These are phyloP conservation scores for Moxostoma hubbsi DNA, from an alignment of 2,797 vertebrate genomes.

Conservation along the genomic window DNA sequence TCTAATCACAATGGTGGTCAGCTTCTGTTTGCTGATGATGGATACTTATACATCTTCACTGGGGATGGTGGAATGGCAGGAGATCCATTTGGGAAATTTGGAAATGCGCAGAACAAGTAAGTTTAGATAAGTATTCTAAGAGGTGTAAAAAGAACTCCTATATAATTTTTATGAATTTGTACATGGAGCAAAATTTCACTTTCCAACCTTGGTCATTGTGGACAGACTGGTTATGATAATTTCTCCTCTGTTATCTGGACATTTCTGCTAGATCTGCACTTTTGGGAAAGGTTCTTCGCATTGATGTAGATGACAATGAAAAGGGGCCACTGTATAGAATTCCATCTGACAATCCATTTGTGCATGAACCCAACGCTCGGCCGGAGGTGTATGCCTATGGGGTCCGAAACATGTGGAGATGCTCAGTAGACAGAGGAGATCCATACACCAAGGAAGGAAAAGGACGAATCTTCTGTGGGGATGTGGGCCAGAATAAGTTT, in stretches of 20 bases:
- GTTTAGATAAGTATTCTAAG: conserved; percentile 39
- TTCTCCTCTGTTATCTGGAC: neutral
- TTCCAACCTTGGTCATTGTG: neutral
- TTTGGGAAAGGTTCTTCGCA: conserved; percentile 92
- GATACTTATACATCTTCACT: conserved; percentile 93
- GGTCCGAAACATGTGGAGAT: conserved; percentile 96
- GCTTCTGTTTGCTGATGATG: conserved; percentile 91
- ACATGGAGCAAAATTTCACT: neutral
- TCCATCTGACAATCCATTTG: conserved; percentile 90
- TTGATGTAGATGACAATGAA: conserved; percentile 86
- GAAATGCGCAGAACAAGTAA: conserved; percentile 96
- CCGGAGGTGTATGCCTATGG: conserved; percentile 91
- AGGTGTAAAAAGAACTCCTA: neutral
- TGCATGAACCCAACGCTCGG: conserved; percentile 76
- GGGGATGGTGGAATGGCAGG: conserved; percentile 97
- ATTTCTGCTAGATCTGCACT: conserved; percentile 82
- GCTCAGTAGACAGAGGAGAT: conserved; percentile 91
- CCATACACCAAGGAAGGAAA: conserved; percentile 82
- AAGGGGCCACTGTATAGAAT: conserved; percentile 85
- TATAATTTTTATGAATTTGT: neutral
- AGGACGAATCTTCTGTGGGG: conserved; percentile 93
- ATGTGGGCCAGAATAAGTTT: conserved; percentile 94
- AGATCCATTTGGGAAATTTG: conserved; percentile 92
- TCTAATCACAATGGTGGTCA: conserved; percentile 96
- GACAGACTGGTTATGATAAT: neutral